These are phyloP conservation scores for Scyliorhinus canicula DNA, from an alignment of 2,797 vertebrate genomes.

Conservation along the genomic window DNA sequence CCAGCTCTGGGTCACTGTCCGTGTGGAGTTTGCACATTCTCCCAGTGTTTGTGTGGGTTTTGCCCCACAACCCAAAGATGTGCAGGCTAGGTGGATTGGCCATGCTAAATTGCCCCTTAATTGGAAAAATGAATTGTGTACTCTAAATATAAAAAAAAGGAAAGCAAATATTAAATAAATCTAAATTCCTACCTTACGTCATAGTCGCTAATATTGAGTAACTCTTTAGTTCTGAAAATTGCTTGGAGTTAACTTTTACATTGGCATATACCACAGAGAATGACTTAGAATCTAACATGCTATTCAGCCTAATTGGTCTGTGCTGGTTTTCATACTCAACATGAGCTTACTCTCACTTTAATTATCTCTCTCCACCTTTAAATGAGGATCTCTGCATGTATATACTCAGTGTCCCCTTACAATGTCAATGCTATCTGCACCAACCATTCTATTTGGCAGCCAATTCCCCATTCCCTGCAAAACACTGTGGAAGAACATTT, in stretches of 20 bases:
- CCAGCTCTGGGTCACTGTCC: no score
- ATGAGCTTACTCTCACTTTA: background rate
- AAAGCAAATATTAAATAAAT: background rate
- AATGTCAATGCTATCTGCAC: background rate
- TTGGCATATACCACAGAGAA: background rate
- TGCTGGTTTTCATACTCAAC: background rate
- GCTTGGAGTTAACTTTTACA: background rate
- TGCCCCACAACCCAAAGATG: no score
- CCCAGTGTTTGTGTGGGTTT: no score
- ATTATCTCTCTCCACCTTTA: background rate
- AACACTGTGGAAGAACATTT: background rate
- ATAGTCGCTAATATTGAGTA: background rate
- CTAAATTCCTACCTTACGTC: background rate
- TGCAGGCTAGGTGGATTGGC: no score
- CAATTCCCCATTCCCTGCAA: background rate
- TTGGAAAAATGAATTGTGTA: no score
- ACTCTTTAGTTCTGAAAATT: background rate
- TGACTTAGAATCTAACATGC: no score
- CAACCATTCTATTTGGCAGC: background rate
- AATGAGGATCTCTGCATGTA: background rate
- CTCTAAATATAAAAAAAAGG: no score
- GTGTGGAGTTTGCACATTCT: no score
- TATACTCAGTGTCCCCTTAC: background rate
- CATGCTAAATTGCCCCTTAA: no score
- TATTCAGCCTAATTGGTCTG: no score